Base-by-base conservation (phyloP, 1,140 invertebrate species). In the Chelonus insularis region DNA sequence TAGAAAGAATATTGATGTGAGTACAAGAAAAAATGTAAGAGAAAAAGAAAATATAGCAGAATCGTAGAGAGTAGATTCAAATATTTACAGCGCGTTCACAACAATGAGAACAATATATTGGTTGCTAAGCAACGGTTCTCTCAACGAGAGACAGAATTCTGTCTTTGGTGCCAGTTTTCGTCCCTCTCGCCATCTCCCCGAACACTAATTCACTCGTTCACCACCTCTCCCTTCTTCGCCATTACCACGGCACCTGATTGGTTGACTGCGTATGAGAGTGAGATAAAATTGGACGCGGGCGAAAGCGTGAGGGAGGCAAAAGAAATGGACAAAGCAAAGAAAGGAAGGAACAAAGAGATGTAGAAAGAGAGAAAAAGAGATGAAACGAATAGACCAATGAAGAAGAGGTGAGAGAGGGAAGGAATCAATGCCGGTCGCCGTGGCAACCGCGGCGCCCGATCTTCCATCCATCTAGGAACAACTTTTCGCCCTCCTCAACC, bases 371-470 rank as follows among this genome's bases (percentile, higher is more conserved):
- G 57, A 57, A 60, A 64, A 41, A 54, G 43, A 29, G 57, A 63
- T 37, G 9, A 20, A 37, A 50, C 16, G 36, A 41, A 51, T 23
- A 50, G 54, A 47, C 18, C 37, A 25, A 34, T 39, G 50, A 50
- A 64, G 60, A 58, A 67, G 50, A 29, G 45, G 48, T 25, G 62
- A 64, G 58, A 65, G 68, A 71, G 70, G 73, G 74, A 75, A 73
- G 72, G 71, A 77, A 79, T 80, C 77, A 78, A 80, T 80, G 77
- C 72, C 71, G 75, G 78, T 80, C 74, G 72, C 75, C 75, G 66
- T 71, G 76, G 76, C 75, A 78, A 79, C 77, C 76, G 65, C 69
- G 66, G 72, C 71, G 71, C 72, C 69, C 73, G 72, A 73, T 75
- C 75, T 78, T 77, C 74, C 66, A 76, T 77, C 74, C 71, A 75